Base-by-base conservation (phyloP, 1,140 invertebrate genomes). In the Nautilus pompilius region DNA sequence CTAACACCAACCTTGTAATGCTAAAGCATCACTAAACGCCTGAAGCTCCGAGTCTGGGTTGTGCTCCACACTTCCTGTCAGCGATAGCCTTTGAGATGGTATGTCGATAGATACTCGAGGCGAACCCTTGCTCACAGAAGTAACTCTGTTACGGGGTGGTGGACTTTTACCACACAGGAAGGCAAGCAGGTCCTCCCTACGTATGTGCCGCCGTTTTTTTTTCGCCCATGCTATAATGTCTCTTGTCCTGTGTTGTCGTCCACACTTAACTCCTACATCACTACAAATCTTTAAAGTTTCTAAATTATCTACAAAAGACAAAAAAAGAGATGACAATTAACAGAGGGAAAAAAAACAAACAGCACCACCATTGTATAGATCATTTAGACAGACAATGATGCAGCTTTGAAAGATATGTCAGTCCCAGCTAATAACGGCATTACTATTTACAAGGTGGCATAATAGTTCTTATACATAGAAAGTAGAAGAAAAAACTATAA, bases 221-320 rank as follows among this genome's bases (percentile, higher is more conserved):
- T 74, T 80, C 6, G 88, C 89, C 90, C 90, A 92, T 72, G 89
- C 88, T 69, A 91, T 85, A 72, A 92, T 79, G 83, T 92, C 90
- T 78, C 87, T 88, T 70, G 88, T 90, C 72, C 89, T 83, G 78
- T 88, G 87, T 76, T 91, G 89, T 72, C 87, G 87, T 55, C 90
- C 90, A 76, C 85, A 87, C 78, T 91, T 89, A 70, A 88, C 78
- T 36, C 89, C 89, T 70, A 90, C 71, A 68, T 92, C 90, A 77
- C 86, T 87, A 70, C 87, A 87, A 73, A 87, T 85, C 74, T 87
- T 85, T 68, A 91, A 83, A 65, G 87, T 87, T 73, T 92, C 90
- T 75, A 89, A 84, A 67, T 90, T 90, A 82, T 91, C 90, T 91
- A 74, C 26, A 81, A 73, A 68, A 58, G 28, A 32, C 13, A 68